A percentile compares a stretch with the other conserved stretches of the same genome.
These are phyloP conservation scores for Steromphala cineraria DNA, from an alignment of 2,888 invertebrate genomes.

Conservation along the genomic window DNA sequence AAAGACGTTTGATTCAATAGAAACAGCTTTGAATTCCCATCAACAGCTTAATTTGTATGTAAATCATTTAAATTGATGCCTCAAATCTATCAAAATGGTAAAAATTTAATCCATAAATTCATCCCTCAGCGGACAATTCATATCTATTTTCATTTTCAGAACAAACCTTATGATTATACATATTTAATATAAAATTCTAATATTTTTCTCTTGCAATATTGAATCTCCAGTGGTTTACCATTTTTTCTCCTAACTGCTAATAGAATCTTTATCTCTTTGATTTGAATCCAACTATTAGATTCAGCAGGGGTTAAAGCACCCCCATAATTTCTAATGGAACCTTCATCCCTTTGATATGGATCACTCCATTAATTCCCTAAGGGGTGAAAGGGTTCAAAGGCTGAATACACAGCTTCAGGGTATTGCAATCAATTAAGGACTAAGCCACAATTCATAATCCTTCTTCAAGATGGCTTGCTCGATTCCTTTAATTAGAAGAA, in stretches of 20 bases:
- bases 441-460: constrained; percentile 11
- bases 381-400: constrained; percentile 4
- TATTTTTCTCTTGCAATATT: background rate
- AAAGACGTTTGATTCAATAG: too few relatives aligned
- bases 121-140: too few relatives aligned
- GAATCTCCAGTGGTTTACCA: background rate
- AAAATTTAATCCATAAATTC: too few relatives aligned
- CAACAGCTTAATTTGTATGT: too few relatives aligned
- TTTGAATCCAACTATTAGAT: constrained; percentile 4
- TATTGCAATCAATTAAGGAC: constrained; percentile 13
- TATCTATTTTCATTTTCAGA: too few relatives aligned
- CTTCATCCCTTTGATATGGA: constrained; percentile 12
- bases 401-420: background rate
- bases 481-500: background rate
- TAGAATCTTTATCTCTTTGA: constrained; percentile 10
- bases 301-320: background rate
- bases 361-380: constrained; percentile 8
- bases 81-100: too few relatives aligned
- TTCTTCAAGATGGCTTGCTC: constrained; percentile 2
- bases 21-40: too few relatives aligned
- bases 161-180: too few relatives aligned
- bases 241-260: background rate
- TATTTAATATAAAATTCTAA: too few relatives aligned
- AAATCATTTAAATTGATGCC: too few relatives aligned
- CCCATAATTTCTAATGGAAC: background rate